Base-by-base conservation (phyloP, 92 coral and sea anemone genomes). In the Blastomussa wellsi region DNA sequence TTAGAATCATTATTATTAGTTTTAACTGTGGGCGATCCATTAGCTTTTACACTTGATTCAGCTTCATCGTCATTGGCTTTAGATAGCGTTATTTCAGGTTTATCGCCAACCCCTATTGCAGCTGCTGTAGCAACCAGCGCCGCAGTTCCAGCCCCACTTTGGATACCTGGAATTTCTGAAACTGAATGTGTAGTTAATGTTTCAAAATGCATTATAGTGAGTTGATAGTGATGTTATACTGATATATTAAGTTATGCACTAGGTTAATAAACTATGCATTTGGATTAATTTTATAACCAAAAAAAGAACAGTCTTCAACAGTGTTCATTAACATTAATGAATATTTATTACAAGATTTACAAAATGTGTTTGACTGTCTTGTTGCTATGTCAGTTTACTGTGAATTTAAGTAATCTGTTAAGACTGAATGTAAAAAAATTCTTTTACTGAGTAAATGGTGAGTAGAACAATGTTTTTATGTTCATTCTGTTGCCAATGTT, bases 141-240 rank as follows among this genome's bases (percentile, higher is more conserved):
- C 79, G 98, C 99, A 13, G 99, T 93, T 88, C 98, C 98, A 52
- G 98, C 98, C 84, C 99, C 99, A 86, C 98, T 96, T 87, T 96
- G 99, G 83, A 96, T 95, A 81, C 99, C 99, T 76, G 98, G 98
- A 53, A 94, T 86, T 82, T 94, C 98, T 94, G 98, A 94, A 94
- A 94, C 98, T 94, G 86, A 94, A 94, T 84, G 90, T 89, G 90
- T 88, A 72, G 79, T 81, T 72, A 49, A 77, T 39, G 70, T 67
- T 88, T 76, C 52, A 84, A 76, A 87, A 76, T 65, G 55, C 47
- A 75, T 64, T 75, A 62, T 20, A 76, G 70, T 75, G 62, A 75
- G 59, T 75, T 75, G 48, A 47, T 33, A 48, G 55, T 48, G 57
- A 75, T 44, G 28, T 72, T 72, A 41, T 37, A 20, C 29, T 57